A percentile compares a stretch with the other conserved stretches of the same genome.
Conservation (phyloP, 1,140 invertebrate species). For the Aporrectodea caliginosa region DNA sequence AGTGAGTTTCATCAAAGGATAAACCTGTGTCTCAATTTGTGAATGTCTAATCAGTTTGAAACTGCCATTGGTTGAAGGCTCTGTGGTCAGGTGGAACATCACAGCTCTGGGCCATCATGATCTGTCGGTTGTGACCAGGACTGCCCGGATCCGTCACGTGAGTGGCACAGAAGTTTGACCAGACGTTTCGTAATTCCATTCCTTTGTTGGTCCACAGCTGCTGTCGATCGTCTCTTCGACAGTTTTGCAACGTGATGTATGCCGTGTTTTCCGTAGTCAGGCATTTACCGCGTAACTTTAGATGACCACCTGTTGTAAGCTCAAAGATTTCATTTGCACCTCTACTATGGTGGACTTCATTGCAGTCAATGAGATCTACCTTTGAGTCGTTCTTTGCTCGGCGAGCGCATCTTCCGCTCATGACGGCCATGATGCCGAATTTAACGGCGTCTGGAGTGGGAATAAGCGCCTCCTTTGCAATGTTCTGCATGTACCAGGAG, state of each 20-base stretch:
- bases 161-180: conserved; percentile 25
- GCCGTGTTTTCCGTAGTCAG: conserved; percentile 13
- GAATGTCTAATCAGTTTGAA: no score
- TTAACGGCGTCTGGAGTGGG: background rate
- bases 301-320: background rate
- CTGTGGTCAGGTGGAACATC: background rate
- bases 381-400: conserved; percentile 18
- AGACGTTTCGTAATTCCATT: conserved; percentile 1
- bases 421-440: conserved; percentile 19
- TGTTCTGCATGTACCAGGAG: conserved; percentile 26
- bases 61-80: conserved; percentile 12
- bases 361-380: conserved; percentile 25
- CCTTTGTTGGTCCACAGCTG: conserved; percentile 23
- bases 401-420: conserved; percentile 8
- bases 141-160: conserved; percentile 32
- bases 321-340: conserved; percentile 16
- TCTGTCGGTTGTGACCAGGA: conserved; percentile 9
- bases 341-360: background rate
- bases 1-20: no score
- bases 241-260: conserved; percentile 21
- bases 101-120: conserved; percentile 32
- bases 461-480: conserved; percentile 12
- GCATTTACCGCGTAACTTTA: conserved; percentile 16
- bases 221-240: conserved; percentile 16
- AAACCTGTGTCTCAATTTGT: no score